A percentile compares a stretch with the other conserved stretches of the same genome.
phyloP scores from a whole-genome alignment of 2,113 vertebrate species.

The Passer montanus region DNA sequence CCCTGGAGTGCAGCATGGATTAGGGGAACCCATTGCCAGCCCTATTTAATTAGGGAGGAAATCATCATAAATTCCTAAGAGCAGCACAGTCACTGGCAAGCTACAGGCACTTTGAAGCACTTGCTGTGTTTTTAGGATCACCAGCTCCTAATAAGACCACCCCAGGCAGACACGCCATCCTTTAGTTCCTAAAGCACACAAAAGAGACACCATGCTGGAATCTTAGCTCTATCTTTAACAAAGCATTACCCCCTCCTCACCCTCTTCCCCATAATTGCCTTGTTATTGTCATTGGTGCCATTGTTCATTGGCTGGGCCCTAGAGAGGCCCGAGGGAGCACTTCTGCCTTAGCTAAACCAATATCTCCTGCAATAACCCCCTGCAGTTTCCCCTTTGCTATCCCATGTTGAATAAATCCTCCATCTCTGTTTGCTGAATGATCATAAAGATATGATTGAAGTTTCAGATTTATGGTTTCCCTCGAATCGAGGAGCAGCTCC shows the following conservation, averaged over 20 bases:
- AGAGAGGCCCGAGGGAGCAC: slow-evolving; percentile 70
- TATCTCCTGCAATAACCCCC: slow-evolving; percentile 70
- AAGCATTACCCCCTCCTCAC: slow-evolving; percentile 80
- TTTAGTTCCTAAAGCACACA: slow-evolving; percentile 47
- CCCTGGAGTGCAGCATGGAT: neutral
- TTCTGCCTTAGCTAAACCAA: slow-evolving; percentile 77
- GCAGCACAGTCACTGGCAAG: neutral
- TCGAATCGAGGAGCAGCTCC: slow-evolving; percentile 59
- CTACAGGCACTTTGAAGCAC: slow-evolving; percentile 26
- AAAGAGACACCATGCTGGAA: slow-evolving; percentile 43
- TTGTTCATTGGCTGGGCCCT: slow-evolving; percentile 65
- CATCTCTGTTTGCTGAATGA: slow-evolving; percentile 84
- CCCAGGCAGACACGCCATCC: slow-evolving; percentile 7
- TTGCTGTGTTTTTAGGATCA: slow-evolving; percentile 21
- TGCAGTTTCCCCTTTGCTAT: slow-evolving; percentile 83
- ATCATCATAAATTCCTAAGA: slow-evolving; percentile 6
- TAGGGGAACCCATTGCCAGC: neutral
- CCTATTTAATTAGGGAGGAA: slow-evolving; percentile 31
- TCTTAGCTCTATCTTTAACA: slow-evolving; percentile 77
- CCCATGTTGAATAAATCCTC: slow-evolving; percentile 90
- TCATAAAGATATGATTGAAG: slow-evolving; percentile 85
- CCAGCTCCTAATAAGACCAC: slow-evolving; percentile 36
- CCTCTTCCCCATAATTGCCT: slow-evolving; percentile 77
- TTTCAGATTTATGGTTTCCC: slow-evolving; percentile 84
- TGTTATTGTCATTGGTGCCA: slow-evolving; percentile 73